Base-by-base conservation (phyloP, 53 echinoderm and acorn worm genomes). In the Hippasteria phrygiana region DNA sequence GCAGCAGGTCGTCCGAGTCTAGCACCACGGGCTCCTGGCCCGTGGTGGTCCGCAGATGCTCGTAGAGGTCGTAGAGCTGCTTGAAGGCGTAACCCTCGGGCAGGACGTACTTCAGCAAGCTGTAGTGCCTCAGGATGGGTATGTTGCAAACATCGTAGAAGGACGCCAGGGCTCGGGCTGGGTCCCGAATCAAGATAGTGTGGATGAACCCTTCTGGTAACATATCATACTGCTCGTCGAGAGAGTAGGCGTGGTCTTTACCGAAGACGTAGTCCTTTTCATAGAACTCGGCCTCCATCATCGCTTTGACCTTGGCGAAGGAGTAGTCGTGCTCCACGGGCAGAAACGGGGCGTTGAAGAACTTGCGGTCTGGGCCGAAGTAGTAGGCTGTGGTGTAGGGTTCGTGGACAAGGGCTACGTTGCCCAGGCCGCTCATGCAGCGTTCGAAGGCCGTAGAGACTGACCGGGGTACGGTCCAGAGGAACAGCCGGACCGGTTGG, bases 401-500 rank as follows among this genome's bases (percentile, higher is more conserved):
- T 33, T 91, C 92, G 42, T 91, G 92, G 34, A 88, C 78, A 3
- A 91, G 71, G 33, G 82, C 88, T 14, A 91, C 92, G 48, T 91
- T 88, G 39, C 87, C 83, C 4, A 91, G 55, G 6, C 92, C 92
- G 63, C 85, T 87, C 78, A 91, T 88, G 80, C 92, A 91, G 11
- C 92, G 92, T 39, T 91, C 92, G 41, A 91, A 91, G 33, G 92
- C 92, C n/a, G 92, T 91, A 46, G 92, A 91, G 69, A 87, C 78
- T 13, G 87, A 87, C 11, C 92, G 87, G 13, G 92, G 92, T 3
- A 91, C 62, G n/a, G 92, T 91, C 92, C 92, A 91, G 1, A 91
- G 92, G 35, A 88, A 72, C 14, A 91, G 16, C 10, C 92, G 88
- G 22, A 53, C 77, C 11, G 82, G 90, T 18, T 82, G 56, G 17